Evolutionary conservation across 2,888 invertebrate genomes (phyloP).

Genomic region (Dione vanillae): DNA sequence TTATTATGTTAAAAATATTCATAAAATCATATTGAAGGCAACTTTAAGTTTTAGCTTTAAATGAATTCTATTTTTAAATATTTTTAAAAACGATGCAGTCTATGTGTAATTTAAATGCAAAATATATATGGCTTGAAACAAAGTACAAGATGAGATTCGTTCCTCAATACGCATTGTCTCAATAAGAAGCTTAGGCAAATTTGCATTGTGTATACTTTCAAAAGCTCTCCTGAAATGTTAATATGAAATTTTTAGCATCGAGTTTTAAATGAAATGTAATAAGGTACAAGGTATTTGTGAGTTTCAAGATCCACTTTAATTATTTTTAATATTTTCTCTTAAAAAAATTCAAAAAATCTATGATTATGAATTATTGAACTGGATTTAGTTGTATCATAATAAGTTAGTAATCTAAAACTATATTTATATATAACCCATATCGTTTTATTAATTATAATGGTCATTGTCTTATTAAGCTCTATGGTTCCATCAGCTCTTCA

Average conservation of each 20-base stretch:
- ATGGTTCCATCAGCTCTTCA: slow-evolving; percentile 6
- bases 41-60: too few relatives aligned
- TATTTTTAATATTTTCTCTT: too few relatives aligned
- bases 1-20: neutral
- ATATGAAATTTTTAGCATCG: too few relatives aligned
- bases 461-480: neutral
- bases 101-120: neutral
- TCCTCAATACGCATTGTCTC: slow-evolving; percentile 8
- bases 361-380: too few relatives aligned
- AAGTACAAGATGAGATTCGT: neutral
- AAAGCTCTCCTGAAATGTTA: neutral
- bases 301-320: too few relatives aligned
- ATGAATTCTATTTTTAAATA: neutral
- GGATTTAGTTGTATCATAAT: too few relatives aligned
- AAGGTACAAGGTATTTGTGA: too few relatives aligned
- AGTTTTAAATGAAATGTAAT: too few relatives aligned
- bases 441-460: neutral
- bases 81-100: neutral
- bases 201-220: neutral
- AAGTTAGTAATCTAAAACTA: too few relatives aligned
- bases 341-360: too few relatives aligned
- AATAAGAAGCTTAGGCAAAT: slow-evolving; percentile 12
- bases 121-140: neutral
- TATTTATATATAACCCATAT: too few relatives aligned
- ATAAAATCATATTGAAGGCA: neutral